Percentiles rank a stretch among this genome's conserved stretches.
Conservation (phyloP, 1,140 invertebrate species). For the Matsumurasca onukii region DNA sequence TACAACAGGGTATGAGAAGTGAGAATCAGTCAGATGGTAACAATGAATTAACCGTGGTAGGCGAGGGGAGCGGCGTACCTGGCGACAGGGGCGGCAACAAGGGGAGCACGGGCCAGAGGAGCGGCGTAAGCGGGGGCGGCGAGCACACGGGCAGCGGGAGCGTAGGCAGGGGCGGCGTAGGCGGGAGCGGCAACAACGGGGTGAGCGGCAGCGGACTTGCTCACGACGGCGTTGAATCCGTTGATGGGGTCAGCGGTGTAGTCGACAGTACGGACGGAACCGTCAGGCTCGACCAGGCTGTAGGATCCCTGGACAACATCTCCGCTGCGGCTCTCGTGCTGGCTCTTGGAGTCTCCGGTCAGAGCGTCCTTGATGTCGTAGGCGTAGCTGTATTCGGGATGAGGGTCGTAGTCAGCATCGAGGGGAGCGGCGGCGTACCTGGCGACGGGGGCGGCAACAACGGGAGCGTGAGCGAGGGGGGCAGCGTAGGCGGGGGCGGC, state of each 20-base stretch:
- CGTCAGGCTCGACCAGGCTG: slow-evolving; percentile 52
- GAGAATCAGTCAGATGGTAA: not conserved
- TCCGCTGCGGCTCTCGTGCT: slow-evolving; percentile 64
- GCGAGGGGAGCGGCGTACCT: slow-evolving; percentile 39
- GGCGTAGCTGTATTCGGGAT: slow-evolving; percentile 53
- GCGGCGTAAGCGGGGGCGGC: slow-evolving; percentile 34
- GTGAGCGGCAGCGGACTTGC: slow-evolving; percentile 32
- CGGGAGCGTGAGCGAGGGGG: slow-evolving; percentile 20
- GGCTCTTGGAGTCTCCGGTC: slow-evolving; percentile 65
- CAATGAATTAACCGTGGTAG: slow-evolving; percentile 36
- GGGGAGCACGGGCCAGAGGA: slow-evolving; percentile 40
- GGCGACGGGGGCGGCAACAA: not conserved
- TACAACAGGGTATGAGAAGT: slow-evolving; percentile 1
- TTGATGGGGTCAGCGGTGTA: slow-evolving; percentile 42
- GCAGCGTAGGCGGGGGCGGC: slow-evolving; percentile 22
- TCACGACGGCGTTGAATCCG: slow-evolving; percentile 38
- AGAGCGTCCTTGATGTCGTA: slow-evolving; percentile 56
- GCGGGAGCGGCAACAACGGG: slow-evolving; percentile 46
- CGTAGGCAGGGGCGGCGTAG: slow-evolving; percentile 39
- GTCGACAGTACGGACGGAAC: slow-evolving; percentile 42
- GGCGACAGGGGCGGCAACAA: slow-evolving; percentile 44
- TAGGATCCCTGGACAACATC: slow-evolving; percentile 69
- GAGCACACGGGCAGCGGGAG: slow-evolving; percentile 26
- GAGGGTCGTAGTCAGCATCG: slow-evolving; percentile 36
- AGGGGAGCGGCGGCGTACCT: slow-evolving; percentile 46